Evolutionary conservation across 2,797 vertebrate genomes (phyloP), one percentile per base, ranked within the genome.

Genomic region (Notoglanidium macrostoma): DNA sequence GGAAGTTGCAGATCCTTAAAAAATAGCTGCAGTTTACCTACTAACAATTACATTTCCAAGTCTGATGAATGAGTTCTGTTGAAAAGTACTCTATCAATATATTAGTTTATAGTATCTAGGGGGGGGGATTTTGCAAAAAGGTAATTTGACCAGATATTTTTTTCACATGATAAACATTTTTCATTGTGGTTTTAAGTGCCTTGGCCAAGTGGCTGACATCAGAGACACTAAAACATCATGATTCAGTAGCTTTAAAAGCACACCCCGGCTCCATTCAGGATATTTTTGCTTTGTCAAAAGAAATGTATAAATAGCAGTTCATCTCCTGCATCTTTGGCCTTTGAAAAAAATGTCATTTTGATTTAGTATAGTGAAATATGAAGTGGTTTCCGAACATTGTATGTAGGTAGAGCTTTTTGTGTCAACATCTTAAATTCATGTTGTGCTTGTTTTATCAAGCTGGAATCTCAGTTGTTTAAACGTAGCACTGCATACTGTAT

Each of bases 191-290:
- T 65, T 70, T 70, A 44, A 44, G 15, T 70, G 74, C 10, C 85
- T 86, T 86, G 21, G 23, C 65, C 76, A 79, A 79, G 29, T 61
- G 40, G 17, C 54, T 80, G 46, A 68, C 46, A 86, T 26, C 49
- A 68, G 61, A 81, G 79, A 63, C 79, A 65, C 79, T 81, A 46
- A 63, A 63, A 3, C 35, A 46, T 46, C 61, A 63, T 81, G 19
- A 57, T 61, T 86, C 59, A 59, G n/a, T 49, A 81, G 79, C 79
- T 63, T 55, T 67, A 49, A 49, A 40, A 55, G 78, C 57, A 72
- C 54, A 46, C 51, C 55, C 19, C 40, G 74, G 29, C n/a, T 74
- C 55, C 29, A 46, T 65, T 51, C 3, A 61, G 21, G 26, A 23
- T 57, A 26, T 23, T 63, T 32, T 51, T 74, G 65, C 49, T 32